Evolutionary conservation across 2,113 vertebrate species (phyloP).

Genomic region (Paedocypris sp.): DNA sequence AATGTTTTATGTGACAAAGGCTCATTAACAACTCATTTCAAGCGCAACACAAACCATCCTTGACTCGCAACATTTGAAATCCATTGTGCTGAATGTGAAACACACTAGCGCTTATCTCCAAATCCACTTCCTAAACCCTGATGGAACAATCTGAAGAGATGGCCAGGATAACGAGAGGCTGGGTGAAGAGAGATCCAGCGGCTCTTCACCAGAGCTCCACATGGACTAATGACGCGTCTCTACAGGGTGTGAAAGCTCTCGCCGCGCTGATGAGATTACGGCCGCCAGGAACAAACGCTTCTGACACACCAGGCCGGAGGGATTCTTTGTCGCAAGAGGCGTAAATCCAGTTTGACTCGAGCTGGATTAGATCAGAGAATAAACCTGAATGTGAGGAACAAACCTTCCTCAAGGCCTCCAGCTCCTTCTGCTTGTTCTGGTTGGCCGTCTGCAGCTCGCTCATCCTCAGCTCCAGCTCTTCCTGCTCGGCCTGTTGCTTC

Average conservation of each 20-base stretch:
- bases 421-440: slow-evolving; percentile 80
- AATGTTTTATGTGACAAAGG: too few relatives aligned
- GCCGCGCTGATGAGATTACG: slow-evolving; percentile 2
- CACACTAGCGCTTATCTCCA: not conserved
- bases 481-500: slow-evolving; percentile 78
- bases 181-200: slow-evolving; percentile 31
- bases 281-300: too few relatives aligned
- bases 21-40: too few relatives aligned
- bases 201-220: not conserved
- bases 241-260: slow-evolving; percentile 13
- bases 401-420: slow-evolving; percentile 87
- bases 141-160: slow-evolving; percentile 6
- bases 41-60: not conserved
- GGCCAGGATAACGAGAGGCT: slow-evolving; percentile 7
- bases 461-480: slow-evolving; percentile 84
- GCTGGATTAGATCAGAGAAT: too few relatives aligned
- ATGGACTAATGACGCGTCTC: not conserved
- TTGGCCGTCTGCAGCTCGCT: slow-evolving; percentile 81
- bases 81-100: not conserved
- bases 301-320: too few relatives aligned
- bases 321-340: not conserved
- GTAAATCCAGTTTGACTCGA: not conserved
- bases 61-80: not conserved
- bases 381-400: too few relatives aligned
- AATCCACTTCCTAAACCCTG: not conserved